Evolutionary conservation across 2,888 invertebrate species (phyloP), one percentile per base, ranked within the genome.

Genomic region (Octodonta nipae): DNA sequence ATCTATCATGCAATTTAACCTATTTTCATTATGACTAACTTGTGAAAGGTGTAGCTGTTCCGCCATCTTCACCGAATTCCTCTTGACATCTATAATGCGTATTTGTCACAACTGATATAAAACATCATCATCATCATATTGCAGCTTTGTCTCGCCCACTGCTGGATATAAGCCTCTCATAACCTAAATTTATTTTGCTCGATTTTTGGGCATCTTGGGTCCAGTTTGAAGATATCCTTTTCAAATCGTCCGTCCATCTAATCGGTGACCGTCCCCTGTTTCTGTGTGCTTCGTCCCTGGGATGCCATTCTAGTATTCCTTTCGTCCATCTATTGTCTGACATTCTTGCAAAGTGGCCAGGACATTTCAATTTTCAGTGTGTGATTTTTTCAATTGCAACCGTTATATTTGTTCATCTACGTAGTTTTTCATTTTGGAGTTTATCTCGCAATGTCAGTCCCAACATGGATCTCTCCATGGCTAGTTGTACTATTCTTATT

Each of bases 111-210:
- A n/a, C n/a, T n/a, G n/a, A n/a, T n/a, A n/a, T n/a, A n/a, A n/a
- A 20, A 20, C 20, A 20, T 20, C 20, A 20, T 20, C 20, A 20
- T 20, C 20, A 20, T 20, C 20, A 20, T 20, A 20, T 20, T 7
- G 20, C 20, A 20, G 20, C 20, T 20, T n/a, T 20, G 20, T 7
- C 20, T 20, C 20, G 20, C n/a, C 20, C 20, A 20, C 20, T 20
- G n/a, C 20, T 20, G 20, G 20, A 20, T 20, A 20, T 20, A 20
- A 20, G 20, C 20, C 6, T 20, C 20, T 20, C 20, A 7, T 20
- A 20, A 20, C 20, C 20, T 20, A 20, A 20, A 20, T 20, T n/a
- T n/a, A 20, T n/a, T 20, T 20, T 20, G 20, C 20, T 20, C 20
- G 20, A n/a, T n/a, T 20, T n/a, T 20, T 20, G 20, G 20, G 20